Percentiles rank a stretch among this genome's conserved stretches.
These are phyloP conservation scores for Trachops cirrhosus DNA, from an alignment of 2,797 vertebrate species.

Conservation along the genomic window DNA sequence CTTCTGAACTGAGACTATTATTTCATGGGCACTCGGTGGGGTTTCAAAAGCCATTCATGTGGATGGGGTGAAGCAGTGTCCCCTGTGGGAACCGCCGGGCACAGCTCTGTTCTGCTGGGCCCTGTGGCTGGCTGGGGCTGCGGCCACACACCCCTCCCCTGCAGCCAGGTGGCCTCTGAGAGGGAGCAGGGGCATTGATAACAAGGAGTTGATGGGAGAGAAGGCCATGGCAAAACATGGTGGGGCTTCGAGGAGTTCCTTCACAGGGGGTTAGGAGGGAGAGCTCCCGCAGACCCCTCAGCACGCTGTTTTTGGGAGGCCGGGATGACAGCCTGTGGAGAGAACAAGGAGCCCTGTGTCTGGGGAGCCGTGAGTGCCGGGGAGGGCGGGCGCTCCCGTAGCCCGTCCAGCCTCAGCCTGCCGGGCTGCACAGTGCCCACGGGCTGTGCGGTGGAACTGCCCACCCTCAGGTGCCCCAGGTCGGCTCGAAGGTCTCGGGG, in stretches of 20 bases:
- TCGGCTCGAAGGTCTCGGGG: accelerated
- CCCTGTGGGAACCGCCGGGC: not conserved
- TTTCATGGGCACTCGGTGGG: not conserved
- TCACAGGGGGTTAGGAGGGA: not conserved
- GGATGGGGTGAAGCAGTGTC: not conserved
- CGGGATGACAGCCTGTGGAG: not conserved
- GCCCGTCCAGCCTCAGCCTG: accelerated
- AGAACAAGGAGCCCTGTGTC: not conserved
- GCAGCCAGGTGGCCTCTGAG: not conserved
- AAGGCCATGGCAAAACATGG: not conserved
- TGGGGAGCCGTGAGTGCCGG: not conserved
- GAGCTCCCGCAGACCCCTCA: not conserved
- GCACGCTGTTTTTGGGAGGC: not conserved
- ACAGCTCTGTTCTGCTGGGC: not conserved
- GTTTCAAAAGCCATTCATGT: not conserved
- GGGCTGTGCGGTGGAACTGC: accelerated
- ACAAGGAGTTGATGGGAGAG: not conserved
- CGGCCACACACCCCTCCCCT: accelerated
- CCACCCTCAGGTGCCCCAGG: accelerated
- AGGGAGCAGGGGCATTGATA: not conserved
- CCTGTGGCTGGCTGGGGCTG: not conserved
- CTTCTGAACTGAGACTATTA: not conserved
- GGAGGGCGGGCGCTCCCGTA: accelerated
- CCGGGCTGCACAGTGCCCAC: accelerated
- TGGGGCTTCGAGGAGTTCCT: not conserved